These are phyloP conservation scores for Hydropsyche tenuis DNA, from an alignment of 1,140 invertebrate species.

Conservation along the genomic window DNA sequence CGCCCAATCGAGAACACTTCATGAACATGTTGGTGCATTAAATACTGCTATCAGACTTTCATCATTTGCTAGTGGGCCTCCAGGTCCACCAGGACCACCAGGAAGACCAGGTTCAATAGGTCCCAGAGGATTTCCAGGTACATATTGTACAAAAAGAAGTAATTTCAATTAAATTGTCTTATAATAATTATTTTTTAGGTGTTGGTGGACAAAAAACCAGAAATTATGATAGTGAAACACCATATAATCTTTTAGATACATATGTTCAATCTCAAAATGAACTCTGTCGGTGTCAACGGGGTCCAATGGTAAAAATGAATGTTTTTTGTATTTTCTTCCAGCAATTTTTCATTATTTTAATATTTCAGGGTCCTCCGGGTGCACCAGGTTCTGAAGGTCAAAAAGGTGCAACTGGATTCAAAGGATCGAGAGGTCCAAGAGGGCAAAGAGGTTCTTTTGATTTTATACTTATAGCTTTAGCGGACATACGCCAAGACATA, in stretches of 20 bases:
- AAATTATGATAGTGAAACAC: slow-evolving; percentile 48
- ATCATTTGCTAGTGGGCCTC: slow-evolving; percentile 63
- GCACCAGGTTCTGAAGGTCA: slow-evolving; percentile 65
- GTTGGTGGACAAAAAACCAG: slow-evolving; percentile 27
- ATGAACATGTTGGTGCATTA: slow-evolving; percentile 66
- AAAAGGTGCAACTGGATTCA: slow-evolving; percentile 64
- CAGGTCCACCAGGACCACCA: slow-evolving; percentile 59
- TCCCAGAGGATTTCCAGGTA: slow-evolving; percentile 30
- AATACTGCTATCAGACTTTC: slow-evolving; percentile 66
- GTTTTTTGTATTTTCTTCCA: background rate
- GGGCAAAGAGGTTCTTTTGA: slow-evolving; percentile 68
- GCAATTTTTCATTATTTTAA: background rate
- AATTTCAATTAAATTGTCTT: background rate
- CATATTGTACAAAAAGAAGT: background rate
- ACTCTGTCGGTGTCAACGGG: slow-evolving; percentile 66
- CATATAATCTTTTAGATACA: slow-evolving; percentile 64
- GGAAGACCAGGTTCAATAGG: slow-evolving; percentile 55
- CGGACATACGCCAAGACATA: slow-evolving; percentile 69
- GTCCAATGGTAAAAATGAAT: slow-evolving; percentile 61
- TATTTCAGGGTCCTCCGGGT: slow-evolving; percentile 65
- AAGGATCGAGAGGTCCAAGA: slow-evolving; percentile 64
- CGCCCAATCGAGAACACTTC: slow-evolving; percentile 64
- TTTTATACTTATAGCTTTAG: slow-evolving; percentile 67
- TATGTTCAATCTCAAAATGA: slow-evolving; percentile 62
- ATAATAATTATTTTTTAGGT: slow-evolving; percentile 21